Base-by-base conservation (phyloP, 2,113 vertebrate species). In the Oostethus manadensis region DNA sequence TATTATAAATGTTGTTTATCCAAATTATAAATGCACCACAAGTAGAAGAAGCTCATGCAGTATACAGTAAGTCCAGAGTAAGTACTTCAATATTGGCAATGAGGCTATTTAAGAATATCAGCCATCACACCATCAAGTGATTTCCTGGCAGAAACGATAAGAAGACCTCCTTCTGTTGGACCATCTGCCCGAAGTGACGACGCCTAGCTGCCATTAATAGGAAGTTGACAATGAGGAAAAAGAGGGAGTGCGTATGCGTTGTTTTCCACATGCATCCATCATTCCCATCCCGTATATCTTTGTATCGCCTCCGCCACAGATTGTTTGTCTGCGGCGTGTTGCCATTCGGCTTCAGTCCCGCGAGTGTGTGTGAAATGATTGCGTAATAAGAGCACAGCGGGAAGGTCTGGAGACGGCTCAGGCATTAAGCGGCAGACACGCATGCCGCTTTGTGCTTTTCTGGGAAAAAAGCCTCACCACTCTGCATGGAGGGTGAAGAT, bases 101-200 rank as follows among this genome's bases (percentile, higher is more conserved):
- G 48, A 50, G 1, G 11, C 46, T 11, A 51, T 51, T 11, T 8
- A 51, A 29, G 22, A 50, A 51, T 51, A 2, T 67, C 20, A 56
- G 33, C 47, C 9, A 46, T 59, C 16, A 56, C 57, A 23, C 23
- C 58, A 43, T 64, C 16, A 51, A 71, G 62, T 16, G 45, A 71
- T 50, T 59, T 43, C 33, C 51, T 73, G 68, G 56, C 56, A 62
- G 38, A 43, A n/a, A 20, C 42, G 75, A 74, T 66, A 45, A 65
- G 47, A 50, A n/a, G 21, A 51, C 51, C 54, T 38, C 56, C 58
- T 66, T 48, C 48, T 70, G 51, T 68, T 22, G 46, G 62, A 62
- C 45, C 9, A 4, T 62, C 66, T 70, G 73, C 67, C 57, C 14
- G 20, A 42, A 56, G 33, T 50, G 10, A 47, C 38, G 22, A 48